Percentiles rank a stretch among this genome's conserved stretches.
These are phyloP conservation scores for Troides aeacus DNA, from an alignment of 2,888 invertebrate genomes.

Conservation along the genomic window DNA sequence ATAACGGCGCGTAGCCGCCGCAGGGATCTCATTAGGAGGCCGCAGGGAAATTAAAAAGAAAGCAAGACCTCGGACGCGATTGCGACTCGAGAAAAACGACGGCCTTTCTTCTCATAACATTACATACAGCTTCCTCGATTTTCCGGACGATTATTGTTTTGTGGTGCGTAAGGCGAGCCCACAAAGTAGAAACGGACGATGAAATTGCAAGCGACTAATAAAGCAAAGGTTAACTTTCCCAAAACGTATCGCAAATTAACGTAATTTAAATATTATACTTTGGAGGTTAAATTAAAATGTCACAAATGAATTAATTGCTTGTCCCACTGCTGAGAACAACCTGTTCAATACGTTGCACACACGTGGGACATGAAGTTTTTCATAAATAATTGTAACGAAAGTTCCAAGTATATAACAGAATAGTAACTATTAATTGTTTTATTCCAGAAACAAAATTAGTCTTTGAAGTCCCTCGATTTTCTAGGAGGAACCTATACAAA, in stretches of 20 bases:
- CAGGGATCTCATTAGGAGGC: constrained; percentile 79
- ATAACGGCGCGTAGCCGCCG: constrained; percentile 71
- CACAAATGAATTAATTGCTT: no score
- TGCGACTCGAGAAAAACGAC: constrained; percentile 72
- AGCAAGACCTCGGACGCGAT: constrained; percentile 79
- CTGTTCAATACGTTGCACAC: neutral
- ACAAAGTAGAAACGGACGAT: constrained; percentile 71
- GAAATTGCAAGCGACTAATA: constrained; percentile 35
- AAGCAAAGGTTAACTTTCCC: constrained; percentile 27
- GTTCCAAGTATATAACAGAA: constrained; percentile 34
- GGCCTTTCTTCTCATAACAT: constrained; percentile 78
- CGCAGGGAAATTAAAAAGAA: constrained; percentile 81
- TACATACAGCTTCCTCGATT: constrained; percentile 79
- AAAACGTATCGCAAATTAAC: neutral
- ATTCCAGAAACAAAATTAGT: constrained; percentile 64
- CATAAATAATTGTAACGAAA: neutral
- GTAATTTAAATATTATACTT: neutral
- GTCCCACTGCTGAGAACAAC: neutral
- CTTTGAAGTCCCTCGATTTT: constrained; percentile 70
- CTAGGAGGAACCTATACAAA: constrained; percentile 76
- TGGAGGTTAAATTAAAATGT: neutral
- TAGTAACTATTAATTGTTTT: constrained; percentile 64
- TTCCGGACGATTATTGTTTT: constrained; percentile 81
- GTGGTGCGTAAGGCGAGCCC: constrained; percentile 76
- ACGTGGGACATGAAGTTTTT: neutral